A percentile compares a stretch with the other conserved stretches of the same genome.
phyloP scores from a whole-genome alignment of 2,888 invertebrate genomes.

The Gryllus longicercus region DNA sequence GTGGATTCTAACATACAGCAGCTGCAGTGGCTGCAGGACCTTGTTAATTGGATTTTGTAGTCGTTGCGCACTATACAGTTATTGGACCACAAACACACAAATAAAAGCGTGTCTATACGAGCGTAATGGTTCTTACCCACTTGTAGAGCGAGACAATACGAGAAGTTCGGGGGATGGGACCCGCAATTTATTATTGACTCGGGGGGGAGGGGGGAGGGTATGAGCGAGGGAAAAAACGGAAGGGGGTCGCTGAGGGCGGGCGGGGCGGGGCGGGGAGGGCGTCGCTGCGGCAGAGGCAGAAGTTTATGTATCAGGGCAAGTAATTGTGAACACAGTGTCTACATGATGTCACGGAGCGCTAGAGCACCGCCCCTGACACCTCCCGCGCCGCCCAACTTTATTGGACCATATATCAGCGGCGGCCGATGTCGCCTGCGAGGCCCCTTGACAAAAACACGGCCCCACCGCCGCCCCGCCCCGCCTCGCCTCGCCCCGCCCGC shows the following conservation, averaged over 20 bases:
- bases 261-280: background rate
- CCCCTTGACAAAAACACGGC: conserved; percentile 17
- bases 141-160: conserved; percentile 9
- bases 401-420: background rate
- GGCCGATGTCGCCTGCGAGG: conserved; percentile 5
- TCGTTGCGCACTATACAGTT: conserved; percentile 3
- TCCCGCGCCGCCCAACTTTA: conserved; percentile 17
- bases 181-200: conserved; percentile 17
- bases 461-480: no score
- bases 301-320: conserved; percentile 17
- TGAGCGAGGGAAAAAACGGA: background rate
- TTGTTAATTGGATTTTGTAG: conserved; percentile 17
- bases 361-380: background rate
- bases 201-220: background rate
- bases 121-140: background rate
- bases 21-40: background rate
- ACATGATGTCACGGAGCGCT: conserved; percentile 3
- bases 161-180: conserved; percentile 4
- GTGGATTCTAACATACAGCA: conserved; percentile 10
- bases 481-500: background rate
- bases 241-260: background rate
- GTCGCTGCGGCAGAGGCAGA: background rate
- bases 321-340: conserved; percentile 17
- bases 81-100: conserved; percentile 17
- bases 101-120: background rate